Conservation (phyloP, 2,797 vertebrate species). For the Myotis daubentonii region DNA sequence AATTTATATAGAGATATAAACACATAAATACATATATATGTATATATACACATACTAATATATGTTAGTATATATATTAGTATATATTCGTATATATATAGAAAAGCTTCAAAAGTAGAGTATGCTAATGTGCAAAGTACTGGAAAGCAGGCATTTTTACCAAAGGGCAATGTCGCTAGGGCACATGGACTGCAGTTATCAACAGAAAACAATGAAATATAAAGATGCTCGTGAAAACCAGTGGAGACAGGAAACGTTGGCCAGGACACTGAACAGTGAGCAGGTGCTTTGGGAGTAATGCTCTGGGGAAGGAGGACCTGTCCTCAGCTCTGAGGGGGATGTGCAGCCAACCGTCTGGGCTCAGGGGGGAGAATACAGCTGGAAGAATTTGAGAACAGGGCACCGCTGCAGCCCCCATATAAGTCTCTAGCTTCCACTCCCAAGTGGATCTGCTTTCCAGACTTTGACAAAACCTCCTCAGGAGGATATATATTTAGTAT, state of each 20-base stretch:
- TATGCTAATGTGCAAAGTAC: background rate
- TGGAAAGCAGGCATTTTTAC: constrained; percentile 34
- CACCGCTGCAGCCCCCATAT: background rate
- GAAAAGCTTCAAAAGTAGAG: constrained; percentile 54
- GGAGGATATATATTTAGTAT: constrained; percentile 80
- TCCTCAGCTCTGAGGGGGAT: constrained; percentile 23
- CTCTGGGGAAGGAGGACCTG: background rate
- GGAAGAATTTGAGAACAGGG: constrained; percentile 47
- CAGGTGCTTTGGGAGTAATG: constrained; percentile 50
- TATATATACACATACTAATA: background rate
- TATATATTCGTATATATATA: background rate
- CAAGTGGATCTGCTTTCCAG: constrained; percentile 45
- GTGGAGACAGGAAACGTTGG: background rate
- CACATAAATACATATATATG: background rate
- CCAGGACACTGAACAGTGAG: background rate
- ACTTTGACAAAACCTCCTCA: constrained; percentile 78
- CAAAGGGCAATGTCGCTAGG: constrained; percentile 27
- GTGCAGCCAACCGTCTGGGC: constrained; percentile 56
- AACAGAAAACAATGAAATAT: constrained; percentile 70
- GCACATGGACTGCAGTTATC: background rate
- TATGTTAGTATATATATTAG: no score
- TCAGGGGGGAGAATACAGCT: constrained; percentile 64
- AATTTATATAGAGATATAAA: background rate
- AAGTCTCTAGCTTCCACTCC: constrained; percentile 41
- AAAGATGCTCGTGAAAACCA: constrained; percentile 20